Base-by-base conservation (phyloP, 2,797 vertebrate species). In the Odontamblyopus rebecca region DNA sequence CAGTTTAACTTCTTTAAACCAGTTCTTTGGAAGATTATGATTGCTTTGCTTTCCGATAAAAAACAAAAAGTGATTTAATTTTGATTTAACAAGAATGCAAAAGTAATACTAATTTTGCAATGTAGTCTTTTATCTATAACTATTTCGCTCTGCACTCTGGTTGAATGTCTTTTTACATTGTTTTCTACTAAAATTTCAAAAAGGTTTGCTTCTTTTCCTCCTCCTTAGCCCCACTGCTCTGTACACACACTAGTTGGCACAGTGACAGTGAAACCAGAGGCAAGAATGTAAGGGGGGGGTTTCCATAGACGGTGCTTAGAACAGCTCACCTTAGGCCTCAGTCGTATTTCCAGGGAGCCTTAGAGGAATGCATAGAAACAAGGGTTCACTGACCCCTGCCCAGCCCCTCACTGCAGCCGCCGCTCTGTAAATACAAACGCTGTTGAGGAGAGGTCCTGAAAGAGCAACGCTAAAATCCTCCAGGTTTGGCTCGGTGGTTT, bases 321-420 rank as follows among this genome's bases (percentile, higher is more conserved):
- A 51, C 7, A n/a, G 16, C 30, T 35, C 35, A 61, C 57, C 63
- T 69, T 57, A 26, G 69, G 38, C 72, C 66, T 71, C 71, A 11
- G 41, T 0, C 13, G 68, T 48, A 27, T 74, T 71, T 77, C 80
- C 70, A 68, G 66, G 68, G 78, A 68, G 53, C 72, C 54, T 57
- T 18, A 54, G 26, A 70, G 69, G 74, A 81, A 83, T 77, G 78
- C 70, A 61, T 54, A 29, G 41, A 59, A 51, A 44, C 27, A 35
- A 56, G 16, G 4, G 0, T 4, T 38, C 68, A 53, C 61, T 19
- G 2, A 15, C 62, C n/a, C 19, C 32, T 4, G 60, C 19, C 57
- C 50, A n/a, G 51, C 63, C 48, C 57, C 61, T 70, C 7, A 54
- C 53, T 44, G 7, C 44, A 50, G 26, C 6, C 15, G 2, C 61